phyloP scores from a whole-genome alignment of 1,140 invertebrate species.

The Lasioglossum albipes region DNA sequence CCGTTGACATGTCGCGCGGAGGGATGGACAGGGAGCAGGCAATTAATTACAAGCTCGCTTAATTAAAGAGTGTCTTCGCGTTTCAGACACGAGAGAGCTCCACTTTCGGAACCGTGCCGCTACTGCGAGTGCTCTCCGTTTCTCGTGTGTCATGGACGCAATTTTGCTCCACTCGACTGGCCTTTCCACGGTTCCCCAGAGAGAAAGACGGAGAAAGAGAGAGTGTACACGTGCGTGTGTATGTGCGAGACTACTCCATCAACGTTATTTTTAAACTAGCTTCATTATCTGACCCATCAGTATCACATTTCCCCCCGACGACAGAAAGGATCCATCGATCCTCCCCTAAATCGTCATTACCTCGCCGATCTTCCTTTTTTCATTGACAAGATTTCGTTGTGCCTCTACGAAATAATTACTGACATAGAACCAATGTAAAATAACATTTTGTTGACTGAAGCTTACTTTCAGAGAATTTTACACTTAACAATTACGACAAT shows the following conservation, averaged over 20 bases:
- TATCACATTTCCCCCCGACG: background rate
- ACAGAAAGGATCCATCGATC: background rate
- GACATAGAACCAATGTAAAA: too few relatives aligned
- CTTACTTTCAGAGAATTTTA: too few relatives aligned
- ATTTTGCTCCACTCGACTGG: slow-evolving; percentile 17
- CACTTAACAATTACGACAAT: too few relatives aligned
- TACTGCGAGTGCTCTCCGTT: slow-evolving; percentile 16
- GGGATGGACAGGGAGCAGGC: slow-evolving; percentile 48
- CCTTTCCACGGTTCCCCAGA: background rate
- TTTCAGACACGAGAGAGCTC: slow-evolving; percentile 33
- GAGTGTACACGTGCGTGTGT: too few relatives aligned
- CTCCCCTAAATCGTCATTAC: too few relatives aligned
- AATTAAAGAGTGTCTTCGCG: slow-evolving; percentile 55
- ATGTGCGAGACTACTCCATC: background rate
- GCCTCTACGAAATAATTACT: too few relatives aligned
- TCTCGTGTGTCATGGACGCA: slow-evolving; percentile 8
- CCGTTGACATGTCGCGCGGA: slow-evolving; percentile 31
- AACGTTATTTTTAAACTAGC: background rate
- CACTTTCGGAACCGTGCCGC: slow-evolving; percentile 27
- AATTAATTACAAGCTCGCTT: slow-evolving; percentile 62
- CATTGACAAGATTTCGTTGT: too few relatives aligned
- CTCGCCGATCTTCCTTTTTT: too few relatives aligned
- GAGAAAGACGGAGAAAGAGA: background rate
- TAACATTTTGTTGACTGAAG: too few relatives aligned
- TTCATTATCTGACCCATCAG: background rate